Evolutionary conservation across 2,888 invertebrate genomes (phyloP), one percentile per base, ranked within the genome.

Genomic region (Volucella zonaria): DNA sequence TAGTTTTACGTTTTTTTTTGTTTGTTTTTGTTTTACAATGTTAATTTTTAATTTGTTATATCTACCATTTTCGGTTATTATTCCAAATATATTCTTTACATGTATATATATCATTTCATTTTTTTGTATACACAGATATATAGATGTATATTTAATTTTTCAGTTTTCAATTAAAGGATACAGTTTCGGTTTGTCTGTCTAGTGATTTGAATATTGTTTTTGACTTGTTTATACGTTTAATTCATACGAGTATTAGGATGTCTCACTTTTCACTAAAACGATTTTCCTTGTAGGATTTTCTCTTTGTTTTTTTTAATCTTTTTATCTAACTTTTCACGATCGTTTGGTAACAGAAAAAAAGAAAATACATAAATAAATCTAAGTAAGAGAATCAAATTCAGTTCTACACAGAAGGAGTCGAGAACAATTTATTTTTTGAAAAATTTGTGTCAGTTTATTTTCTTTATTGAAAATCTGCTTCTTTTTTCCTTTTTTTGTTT

Each of bases 11-110:
- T 70, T 76, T 78, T 71, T 71, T 49, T 54, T 56, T 75, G 80
- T 67, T 78, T 70, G 73, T 78, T 71, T 71, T 49, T 54, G 62
- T 75, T 82, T 67, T 78, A 82, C 67, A 67, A 79, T 75, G 61
- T 85, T 81, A 71, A 71, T 59, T 86, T 12, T 42, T 77, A 79
- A 78, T 82, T 82, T 87, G 75, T 82, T 85, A 83, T 87, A 86
- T 66, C 82, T 86, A 83, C 47, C 80, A 58, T 75, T 82, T 70
- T 68, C 74, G 54, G 31, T 31, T 31, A 31, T 87, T 86, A 77
- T 87, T 82, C 58, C 67, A 75, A 80, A 61, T 81, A 75, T 86
- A 64, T 76, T 64, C 79, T 83, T 43, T 75, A 74, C 49, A 75
- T 87, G 71, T 86, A 86, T 76, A 87, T 85, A 59, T 73, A 61